Conservation (phyloP, 2,888 invertebrate species). For the Dysmachus trigonus region DNA sequence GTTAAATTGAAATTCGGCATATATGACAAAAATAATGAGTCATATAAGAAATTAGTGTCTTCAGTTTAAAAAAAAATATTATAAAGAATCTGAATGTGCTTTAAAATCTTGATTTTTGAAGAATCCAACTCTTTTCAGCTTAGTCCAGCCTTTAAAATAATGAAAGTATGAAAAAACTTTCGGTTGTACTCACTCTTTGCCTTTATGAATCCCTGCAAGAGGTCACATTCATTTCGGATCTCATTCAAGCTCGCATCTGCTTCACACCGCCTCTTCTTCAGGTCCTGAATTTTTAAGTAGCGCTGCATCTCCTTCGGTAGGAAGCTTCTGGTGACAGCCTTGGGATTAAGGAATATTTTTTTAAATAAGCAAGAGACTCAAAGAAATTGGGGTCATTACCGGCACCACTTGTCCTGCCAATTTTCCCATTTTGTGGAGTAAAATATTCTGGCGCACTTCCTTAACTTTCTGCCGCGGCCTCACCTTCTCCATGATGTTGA, state of each 20-base stretch:
- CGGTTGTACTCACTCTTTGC: constrained; percentile 56
- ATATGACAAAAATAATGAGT: too few species aligned
- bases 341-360: not conserved
- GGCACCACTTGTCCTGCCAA: constrained; percentile 57
- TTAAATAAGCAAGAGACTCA: not conserved
- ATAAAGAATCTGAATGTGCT: too few species aligned
- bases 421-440: constrained; percentile 58
- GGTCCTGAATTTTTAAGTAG: constrained; percentile 57
- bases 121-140: too few species aligned
- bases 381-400: constrained; percentile 49
- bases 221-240: constrained; percentile 55
- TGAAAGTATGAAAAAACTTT: not conserved
- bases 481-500: constrained; percentile 57
- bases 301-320: constrained; percentile 59
- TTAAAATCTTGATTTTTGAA: too few species aligned
- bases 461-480: constrained; percentile 58
- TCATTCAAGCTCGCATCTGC: constrained; percentile 52
- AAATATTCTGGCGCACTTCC: constrained; percentile 58
- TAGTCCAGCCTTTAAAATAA: too few species aligned
- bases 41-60: too few species aligned
- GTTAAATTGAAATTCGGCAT: too few species aligned
- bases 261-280: constrained; percentile 53
- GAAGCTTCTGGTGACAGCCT: constrained; percentile 51
- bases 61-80: too few species aligned
- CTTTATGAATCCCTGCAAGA: constrained; percentile 55